Base-by-base conservation (phyloP, 2,888 invertebrate species). In the Melipona beecheii region DNA sequence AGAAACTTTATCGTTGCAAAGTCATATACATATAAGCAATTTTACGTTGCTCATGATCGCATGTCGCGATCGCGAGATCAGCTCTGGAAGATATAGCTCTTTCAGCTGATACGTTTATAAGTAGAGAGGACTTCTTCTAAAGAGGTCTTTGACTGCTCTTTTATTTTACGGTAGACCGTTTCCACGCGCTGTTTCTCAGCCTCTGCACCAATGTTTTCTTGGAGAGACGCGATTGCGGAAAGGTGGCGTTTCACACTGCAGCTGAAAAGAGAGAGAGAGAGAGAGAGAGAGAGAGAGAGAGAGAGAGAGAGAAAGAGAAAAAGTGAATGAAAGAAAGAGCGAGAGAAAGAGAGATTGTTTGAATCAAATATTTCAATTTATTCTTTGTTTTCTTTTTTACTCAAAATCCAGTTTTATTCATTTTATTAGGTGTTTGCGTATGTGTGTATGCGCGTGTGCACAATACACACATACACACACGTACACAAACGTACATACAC, bases 181-280 rank as follows among this genome's bases (percentile, higher is more conserved):
- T 87, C 87, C 86, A 87, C 83, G 83, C 85, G 81, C 88, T 84
- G 86, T 83, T 86, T 89, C 88, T 90, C 89, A 89, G 90, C 78
- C 87, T 84, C 85, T 89, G 88, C 81, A 86, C 89, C 87, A 91
- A 86, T 90, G 89, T 91, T 87, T 90, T 91, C 87, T 92, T 89
- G 92, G 88, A 91, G 91, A 90, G 90, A 91, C 90, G 86, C 89
- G 86, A 91, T 90, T 87, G 90, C 90, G 89, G 88, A 90, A 89
- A 92, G 93, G 92, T 92, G 92, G 87, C 91, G 87, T 90, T 92
- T 91, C 92, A 92, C 93, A 91, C 91, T 92, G 92, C 90, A 88
- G 89, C 91, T 92, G 77, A 80, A 54, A 74, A 54, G 24, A 54
- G 36, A 13, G n/a, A n/a, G 56, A n/a, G 56, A n/a, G 13, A 15